Evolutionary conservation across 1,140 invertebrate species (phyloP).

Genomic region (Drosophila parabipectinata): DNA sequence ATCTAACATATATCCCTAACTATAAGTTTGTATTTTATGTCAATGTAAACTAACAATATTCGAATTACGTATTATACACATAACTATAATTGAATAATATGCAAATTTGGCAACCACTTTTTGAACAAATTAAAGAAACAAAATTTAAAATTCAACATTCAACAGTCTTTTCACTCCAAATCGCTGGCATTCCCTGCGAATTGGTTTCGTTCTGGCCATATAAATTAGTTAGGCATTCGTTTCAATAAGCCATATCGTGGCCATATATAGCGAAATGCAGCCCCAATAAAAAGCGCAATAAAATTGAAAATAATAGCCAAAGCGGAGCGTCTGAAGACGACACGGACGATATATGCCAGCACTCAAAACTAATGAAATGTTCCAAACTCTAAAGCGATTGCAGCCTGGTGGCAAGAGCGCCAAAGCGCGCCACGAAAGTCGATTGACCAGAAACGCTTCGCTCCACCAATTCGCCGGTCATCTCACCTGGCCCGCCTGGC

Average conservation of each 20-base stretch:
- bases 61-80: constrained; percentile 46
- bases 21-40: constrained; percentile 74
- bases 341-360: constrained; percentile 77
- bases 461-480: constrained; percentile 1
- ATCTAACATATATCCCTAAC: constrained; percentile 48
- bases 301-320: constrained; percentile 81
- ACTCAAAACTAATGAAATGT: constrained; percentile 82
- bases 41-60: constrained; percentile 44
- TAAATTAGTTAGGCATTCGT: constrained; percentile 75
- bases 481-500: not conserved
- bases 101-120: constrained; percentile 73
- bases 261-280: constrained; percentile 72
- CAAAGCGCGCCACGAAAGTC: constrained; percentile 46
- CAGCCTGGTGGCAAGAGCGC: constrained; percentile 55
- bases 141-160: constrained; percentile 67
- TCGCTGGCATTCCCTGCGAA: constrained; percentile 7
- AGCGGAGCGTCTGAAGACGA: constrained; percentile 48
- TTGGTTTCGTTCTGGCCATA: constrained; percentile 56
- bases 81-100: constrained; percentile 50
- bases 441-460: constrained; percentile 39
- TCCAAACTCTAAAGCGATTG: constrained; percentile 78
- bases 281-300: constrained; percentile 80
- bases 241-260: constrained; percentile 69
- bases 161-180: constrained; percentile 3
- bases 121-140: constrained; percentile 72